These are phyloP conservation scores for Oreonectes daqikongensis DNA, from an alignment of 2,797 vertebrate genomes.

Conservation along the genomic window DNA sequence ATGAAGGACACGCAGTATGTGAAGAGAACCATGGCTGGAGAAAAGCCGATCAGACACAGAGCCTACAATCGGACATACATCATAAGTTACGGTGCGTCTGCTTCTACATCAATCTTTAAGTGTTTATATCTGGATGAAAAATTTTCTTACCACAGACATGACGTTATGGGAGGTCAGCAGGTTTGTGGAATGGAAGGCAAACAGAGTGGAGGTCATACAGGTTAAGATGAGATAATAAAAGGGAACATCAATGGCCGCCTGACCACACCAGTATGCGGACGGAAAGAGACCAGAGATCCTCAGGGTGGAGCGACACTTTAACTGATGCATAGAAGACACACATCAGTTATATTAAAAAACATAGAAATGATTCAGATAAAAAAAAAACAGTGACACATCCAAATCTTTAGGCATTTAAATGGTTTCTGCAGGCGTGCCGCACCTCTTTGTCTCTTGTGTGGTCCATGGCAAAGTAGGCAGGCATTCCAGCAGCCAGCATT, in stretches of 20 bases:
- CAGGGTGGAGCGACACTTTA: slow-evolving; percentile 82
- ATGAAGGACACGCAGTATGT: slow-evolving; percentile 84
- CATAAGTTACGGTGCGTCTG: not conserved
- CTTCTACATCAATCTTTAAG: not conserved
- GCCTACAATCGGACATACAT: slow-evolving; percentile 68
- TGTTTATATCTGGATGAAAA: not conserved
- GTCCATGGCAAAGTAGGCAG: slow-evolving; percentile 88
- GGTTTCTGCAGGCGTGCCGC: slow-evolving; percentile 3
- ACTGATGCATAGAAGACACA: slow-evolving; percentile 66
- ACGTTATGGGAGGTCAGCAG: slow-evolving; percentile 74
- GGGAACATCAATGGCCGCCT: slow-evolving; percentile 85
- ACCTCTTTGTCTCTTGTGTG: slow-evolving; percentile 82
- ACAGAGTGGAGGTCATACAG: slow-evolving; percentile 74
- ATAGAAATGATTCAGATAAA: not conserved
- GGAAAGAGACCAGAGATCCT: slow-evolving; percentile 85
- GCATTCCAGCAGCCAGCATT: slow-evolving; percentile 84
- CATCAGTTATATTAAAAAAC: not conserved
- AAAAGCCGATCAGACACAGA: slow-evolving; percentile 73
- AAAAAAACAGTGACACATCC: not conserved
- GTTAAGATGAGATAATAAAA: slow-evolving; percentile 79
- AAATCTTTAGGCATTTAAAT: too few species aligned
- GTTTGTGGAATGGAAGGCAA: slow-evolving; percentile 76
- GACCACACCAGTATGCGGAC: slow-evolving; percentile 93
- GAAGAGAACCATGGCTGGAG: slow-evolving; percentile 81
- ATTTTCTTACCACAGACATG: slow-evolving; percentile 71